Evolutionary conservation across 2,888 invertebrate genomes (phyloP).

Genomic region (Bruchidius siliquastri): DNA sequence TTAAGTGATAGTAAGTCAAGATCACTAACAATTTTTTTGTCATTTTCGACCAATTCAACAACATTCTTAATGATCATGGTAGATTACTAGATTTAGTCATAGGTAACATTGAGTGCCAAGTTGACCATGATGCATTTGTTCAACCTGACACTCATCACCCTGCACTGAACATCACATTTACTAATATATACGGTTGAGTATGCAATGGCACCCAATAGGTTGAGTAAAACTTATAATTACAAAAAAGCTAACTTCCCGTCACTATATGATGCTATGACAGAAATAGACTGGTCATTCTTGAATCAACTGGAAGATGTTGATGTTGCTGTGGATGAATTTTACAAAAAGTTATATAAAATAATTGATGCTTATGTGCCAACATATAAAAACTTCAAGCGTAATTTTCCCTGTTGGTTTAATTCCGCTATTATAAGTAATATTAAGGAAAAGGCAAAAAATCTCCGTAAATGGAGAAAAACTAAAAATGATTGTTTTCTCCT

Average conservation of each 20-base stretch:
- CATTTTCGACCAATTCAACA: slow-evolving; percentile 4
- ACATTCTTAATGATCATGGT: slow-evolving; percentile 1
- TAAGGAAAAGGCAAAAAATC: slow-evolving; percentile 8
- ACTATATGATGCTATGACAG: neutral
- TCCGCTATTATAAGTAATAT: slow-evolving; percentile 7
- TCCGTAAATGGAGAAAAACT: slow-evolving; percentile 4
- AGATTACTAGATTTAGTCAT: slow-evolving; percentile 4
- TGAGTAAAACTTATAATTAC: slow-evolving; percentile 5
- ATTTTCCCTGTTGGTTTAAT: slow-evolving; percentile 9
- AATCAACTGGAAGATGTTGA: slow-evolving; percentile 1
- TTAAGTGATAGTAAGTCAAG: neutral
- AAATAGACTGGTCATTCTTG: slow-evolving; percentile 7
- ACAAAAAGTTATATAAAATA: slow-evolving; percentile 7
- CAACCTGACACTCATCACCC: slow-evolving; percentile 9
- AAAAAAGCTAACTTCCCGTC: slow-evolving; percentile 6
- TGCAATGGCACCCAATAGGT: slow-evolving; percentile 1
- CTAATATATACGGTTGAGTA: slow-evolving; percentile 3
- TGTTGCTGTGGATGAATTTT: slow-evolving; percentile 3
- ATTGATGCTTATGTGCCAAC: slow-evolving; percentile 8
- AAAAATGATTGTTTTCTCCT: neutral
- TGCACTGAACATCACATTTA: slow-evolving; percentile 5
- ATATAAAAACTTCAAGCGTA: slow-evolving; percentile 6
- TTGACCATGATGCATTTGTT: slow-evolving; percentile 1
- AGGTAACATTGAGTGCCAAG: slow-evolving; percentile 3
- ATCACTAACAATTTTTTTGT: slow-evolving; percentile 3